These are phyloP conservation scores for Sigmodon hispidus DNA, from an alignment of 2,113 vertebrate species.

Conservation along the genomic window DNA sequence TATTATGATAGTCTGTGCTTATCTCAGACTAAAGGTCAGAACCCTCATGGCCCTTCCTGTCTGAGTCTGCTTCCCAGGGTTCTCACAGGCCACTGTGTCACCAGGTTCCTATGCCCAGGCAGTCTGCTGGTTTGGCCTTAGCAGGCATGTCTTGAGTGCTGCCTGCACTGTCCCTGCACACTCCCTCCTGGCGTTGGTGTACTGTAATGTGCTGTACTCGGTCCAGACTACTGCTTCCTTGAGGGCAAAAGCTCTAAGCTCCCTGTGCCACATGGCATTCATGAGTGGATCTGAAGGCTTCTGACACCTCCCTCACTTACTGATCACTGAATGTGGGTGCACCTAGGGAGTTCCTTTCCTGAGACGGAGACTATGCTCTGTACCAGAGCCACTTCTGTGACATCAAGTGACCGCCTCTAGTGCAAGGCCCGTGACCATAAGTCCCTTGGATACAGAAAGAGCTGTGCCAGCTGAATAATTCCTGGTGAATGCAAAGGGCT, in stretches of 20 bases:
- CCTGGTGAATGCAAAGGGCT: accelerated
- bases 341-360: background rate
- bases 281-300: accelerated
- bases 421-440: accelerated
- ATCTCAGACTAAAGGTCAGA: background rate
- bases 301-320: accelerated
- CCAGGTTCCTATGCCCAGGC: too few species aligned
- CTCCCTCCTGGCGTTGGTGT: background rate
- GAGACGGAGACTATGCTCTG: too few species aligned
- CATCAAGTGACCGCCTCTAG: background rate
- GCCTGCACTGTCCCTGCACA: background rate
- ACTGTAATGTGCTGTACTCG: background rate
- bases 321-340: background rate
- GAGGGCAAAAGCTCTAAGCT: background rate
- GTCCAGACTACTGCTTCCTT: background rate
- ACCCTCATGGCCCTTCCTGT: accelerated
- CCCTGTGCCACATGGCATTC: accelerated
- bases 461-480: accelerated
- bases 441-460: background rate
- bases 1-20: background rate
- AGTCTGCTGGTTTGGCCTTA: background rate
- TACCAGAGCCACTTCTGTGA: background rate
- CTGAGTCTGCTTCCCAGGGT: background rate
- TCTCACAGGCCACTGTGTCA: background rate
- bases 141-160: background rate